Evolutionary conservation across 2,888 invertebrate species (phyloP).

Genomic region (Sphinx pinastri): DNA sequence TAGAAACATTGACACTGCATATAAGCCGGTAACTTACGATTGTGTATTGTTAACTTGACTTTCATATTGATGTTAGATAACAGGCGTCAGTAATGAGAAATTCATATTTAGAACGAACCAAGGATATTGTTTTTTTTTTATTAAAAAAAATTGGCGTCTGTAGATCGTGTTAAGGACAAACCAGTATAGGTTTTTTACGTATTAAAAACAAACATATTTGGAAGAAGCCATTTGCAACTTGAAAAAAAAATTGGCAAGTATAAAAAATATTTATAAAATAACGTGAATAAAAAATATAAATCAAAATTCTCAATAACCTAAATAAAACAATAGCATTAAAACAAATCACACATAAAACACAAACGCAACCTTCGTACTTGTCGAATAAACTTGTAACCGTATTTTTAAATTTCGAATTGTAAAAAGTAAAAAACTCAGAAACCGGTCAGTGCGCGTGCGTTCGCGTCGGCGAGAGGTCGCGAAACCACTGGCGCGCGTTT

Average conservation of each 20-base stretch:
- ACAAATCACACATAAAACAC: conserved; percentile 1
- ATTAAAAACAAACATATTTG: neutral
- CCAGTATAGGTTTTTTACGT: neutral
- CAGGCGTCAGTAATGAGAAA: neutral
- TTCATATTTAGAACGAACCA: conserved; percentile 1
- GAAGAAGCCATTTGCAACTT: no score
- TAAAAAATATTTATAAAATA: neutral
- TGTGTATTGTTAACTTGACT: neutral
- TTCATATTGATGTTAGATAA: neutral
- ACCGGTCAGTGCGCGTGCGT: conserved; percentile 12
- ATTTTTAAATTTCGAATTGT: conserved; percentile 11
- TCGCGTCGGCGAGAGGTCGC: conserved; percentile 23
- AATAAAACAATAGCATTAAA: neutral
- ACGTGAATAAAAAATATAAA: neutral
- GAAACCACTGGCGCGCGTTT: conserved; percentile 21
- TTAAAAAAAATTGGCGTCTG: neutral
- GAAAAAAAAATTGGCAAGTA: no score
- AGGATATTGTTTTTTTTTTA: neutral
- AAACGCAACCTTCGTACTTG: neutral
- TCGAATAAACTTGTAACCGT: neutral
- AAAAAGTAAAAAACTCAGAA: neutral
- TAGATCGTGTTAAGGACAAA: neutral
- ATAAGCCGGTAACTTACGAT: neutral
- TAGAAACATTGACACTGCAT: conserved; percentile 7
- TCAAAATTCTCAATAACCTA: neutral